phyloP scores from a whole-genome alignment of 2,113 vertebrate genomes.

The Oryctolagus cuniculus region DNA sequence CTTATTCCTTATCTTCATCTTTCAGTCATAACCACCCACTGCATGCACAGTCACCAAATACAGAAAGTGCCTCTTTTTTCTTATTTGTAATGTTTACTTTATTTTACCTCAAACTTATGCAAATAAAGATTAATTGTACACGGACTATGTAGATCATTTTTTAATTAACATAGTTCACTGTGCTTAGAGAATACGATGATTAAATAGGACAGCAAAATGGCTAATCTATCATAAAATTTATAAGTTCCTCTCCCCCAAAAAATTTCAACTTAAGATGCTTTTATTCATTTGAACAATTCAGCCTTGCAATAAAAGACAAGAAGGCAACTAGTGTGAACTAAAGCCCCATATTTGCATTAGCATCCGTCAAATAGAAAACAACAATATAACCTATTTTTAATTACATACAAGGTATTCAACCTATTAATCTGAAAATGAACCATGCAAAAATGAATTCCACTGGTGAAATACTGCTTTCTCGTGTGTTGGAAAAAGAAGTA shows the following conservation, averaged over 20 bases:
- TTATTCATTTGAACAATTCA: conserved; percentile 81
- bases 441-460: conserved; percentile 86
- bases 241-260: conserved; percentile 68
- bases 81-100: conserved; percentile 53
- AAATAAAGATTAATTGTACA: conserved; percentile 78
- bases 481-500: conserved; percentile 83
- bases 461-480: conserved; percentile 87
- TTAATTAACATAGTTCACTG: conserved; percentile 79
- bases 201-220: conserved; percentile 78
- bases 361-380: conserved; percentile 84
- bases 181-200: conserved; percentile 68
- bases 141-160: conserved; percentile 74
- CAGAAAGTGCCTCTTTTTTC: conserved; percentile 22
- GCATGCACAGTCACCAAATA: conserved; percentile 12
- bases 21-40: neutral
- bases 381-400: conserved; percentile 87
- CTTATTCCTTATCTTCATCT: neutral
- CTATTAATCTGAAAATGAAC: conserved; percentile 88
- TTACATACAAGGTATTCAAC: conserved; percentile 85
- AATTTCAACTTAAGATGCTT: conserved; percentile 69
- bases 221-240: conserved; percentile 78
- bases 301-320: conserved; percentile 83
- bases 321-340: conserved; percentile 78
- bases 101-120: conserved; percentile 69
- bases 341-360: conserved; percentile 83